Evolutionary conservation across 2,113 vertebrate species (phyloP).

Genomic region (Nycticorax nycticorax): DNA sequence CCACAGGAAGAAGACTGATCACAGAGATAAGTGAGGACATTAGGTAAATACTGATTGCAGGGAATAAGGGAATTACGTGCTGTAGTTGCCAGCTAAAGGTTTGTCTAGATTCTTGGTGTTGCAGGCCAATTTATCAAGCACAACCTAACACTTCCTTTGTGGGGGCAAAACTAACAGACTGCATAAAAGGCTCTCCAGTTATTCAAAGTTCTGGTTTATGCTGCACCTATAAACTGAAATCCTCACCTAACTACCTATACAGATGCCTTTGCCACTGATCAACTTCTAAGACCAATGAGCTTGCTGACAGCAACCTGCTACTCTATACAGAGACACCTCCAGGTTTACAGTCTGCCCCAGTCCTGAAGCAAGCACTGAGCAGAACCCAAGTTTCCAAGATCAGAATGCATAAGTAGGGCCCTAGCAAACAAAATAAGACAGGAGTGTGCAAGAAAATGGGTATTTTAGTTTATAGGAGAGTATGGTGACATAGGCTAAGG

Average conservation of each 20-base stretch:
- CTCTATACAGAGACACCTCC: not conserved
- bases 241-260: not conserved
- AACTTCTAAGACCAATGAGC: not conserved
- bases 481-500: not conserved
- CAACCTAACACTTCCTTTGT: not conserved
- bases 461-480: not conserved
- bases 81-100: not conserved
- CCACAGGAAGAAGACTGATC: not conserved
- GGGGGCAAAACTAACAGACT: not conserved
- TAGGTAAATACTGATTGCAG: not conserved
- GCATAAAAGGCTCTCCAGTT: not conserved
- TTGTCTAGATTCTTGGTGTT: not conserved
- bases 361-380: not conserved
- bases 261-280: not conserved
- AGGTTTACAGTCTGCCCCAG: not conserved
- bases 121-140: not conserved
- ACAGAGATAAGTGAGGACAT: not conserved
- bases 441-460: rapidly evolving
- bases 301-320: not conserved
- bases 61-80: not conserved
- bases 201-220: not conserved
- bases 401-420: not conserved
- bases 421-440: not conserved
- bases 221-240: not conserved
- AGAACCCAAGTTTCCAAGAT: not conserved